Evolutionary conservation across 2,888 invertebrate species (phyloP).

Genomic region (Cheilosia vernalis): DNA sequence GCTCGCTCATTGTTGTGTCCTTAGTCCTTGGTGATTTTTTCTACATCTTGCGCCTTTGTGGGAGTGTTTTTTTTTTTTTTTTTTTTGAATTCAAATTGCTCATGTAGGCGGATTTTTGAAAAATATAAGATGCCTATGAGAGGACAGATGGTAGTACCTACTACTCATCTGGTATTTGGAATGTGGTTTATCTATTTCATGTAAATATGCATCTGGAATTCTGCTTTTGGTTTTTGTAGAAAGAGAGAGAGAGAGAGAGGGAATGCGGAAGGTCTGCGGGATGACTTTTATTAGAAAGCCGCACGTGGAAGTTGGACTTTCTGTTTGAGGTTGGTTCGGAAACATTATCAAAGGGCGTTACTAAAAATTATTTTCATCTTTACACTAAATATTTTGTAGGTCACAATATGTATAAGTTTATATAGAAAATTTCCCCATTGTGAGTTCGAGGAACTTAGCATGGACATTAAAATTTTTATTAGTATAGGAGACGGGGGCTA

Average conservation of each 20-base stretch:
- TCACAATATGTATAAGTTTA: too few species aligned
- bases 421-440: too few species aligned
- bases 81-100: conserved; percentile 32
- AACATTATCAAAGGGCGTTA: too few species aligned
- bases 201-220: conserved; percentile 54
- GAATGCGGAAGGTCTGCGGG: too few species aligned
- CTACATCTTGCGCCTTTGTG: conserved; percentile 62
- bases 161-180: conserved; percentile 62
- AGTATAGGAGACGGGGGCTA: too few species aligned
- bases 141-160: conserved; percentile 1
- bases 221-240: conserved; percentile 10
- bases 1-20: conserved; percentile 49
- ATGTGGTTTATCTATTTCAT: conserved; percentile 66
- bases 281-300: background rate
- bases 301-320: conserved; percentile 19
- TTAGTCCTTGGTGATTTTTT: conserved; percentile 61
- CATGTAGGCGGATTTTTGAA: conserved; percentile 58
- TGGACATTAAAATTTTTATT: too few species aligned
- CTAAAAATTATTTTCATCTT: too few species aligned
- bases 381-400: too few species aligned
- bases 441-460: too few species aligned
- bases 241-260: background rate
- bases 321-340: background rate
- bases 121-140: conserved; percentile 59
- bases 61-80: conserved; percentile 3